phyloP scores from a whole-genome alignment of 2,888 invertebrate species.

The Pachymerium ferrugineum region DNA sequence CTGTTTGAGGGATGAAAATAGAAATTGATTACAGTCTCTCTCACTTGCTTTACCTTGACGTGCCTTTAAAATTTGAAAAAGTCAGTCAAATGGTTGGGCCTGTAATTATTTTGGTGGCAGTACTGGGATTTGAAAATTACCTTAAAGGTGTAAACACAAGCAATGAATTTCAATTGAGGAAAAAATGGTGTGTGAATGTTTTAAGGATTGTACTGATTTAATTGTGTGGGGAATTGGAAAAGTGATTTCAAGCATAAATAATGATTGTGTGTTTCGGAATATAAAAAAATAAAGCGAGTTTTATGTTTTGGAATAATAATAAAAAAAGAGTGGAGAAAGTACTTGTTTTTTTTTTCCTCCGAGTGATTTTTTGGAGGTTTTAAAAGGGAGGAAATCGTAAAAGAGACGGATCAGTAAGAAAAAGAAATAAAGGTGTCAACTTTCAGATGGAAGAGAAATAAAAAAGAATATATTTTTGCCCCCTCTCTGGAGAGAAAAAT shows the following conservation, averaged over 20 bases:
- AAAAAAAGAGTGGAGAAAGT: not conserved
- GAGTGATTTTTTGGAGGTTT: not conserved
- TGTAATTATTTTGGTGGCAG: not conserved
- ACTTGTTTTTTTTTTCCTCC: too few relatives aligned
- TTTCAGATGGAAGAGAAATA: not conserved
- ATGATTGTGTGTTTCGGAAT: not conserved
- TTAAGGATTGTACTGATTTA: too few relatives aligned
- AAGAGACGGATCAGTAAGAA: conserved; percentile 7
- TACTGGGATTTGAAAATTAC: not conserved
- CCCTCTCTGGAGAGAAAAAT: not conserved
- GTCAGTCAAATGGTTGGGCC: not conserved
- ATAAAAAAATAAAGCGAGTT: conserved; percentile 3
- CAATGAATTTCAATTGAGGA: too few relatives aligned
- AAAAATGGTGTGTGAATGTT: too few relatives aligned
- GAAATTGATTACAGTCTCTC: not conserved
- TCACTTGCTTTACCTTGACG: not conserved
- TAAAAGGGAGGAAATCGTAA: conserved; percentile 1
- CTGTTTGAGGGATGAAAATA: conserved; percentile 10
- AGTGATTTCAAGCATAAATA: not conserved
- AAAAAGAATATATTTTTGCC: not conserved
- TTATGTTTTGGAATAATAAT: conserved; percentile 18
- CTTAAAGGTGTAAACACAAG: not conserved
- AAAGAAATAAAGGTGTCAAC: conserved; percentile 15
- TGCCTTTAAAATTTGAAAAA: not conserved
- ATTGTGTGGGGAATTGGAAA: conserved; percentile 5